These are phyloP conservation scores for Pelvicachromis taeniatus DNA, from an alignment of 2,113 vertebrate species.

Conservation along the genomic window DNA sequence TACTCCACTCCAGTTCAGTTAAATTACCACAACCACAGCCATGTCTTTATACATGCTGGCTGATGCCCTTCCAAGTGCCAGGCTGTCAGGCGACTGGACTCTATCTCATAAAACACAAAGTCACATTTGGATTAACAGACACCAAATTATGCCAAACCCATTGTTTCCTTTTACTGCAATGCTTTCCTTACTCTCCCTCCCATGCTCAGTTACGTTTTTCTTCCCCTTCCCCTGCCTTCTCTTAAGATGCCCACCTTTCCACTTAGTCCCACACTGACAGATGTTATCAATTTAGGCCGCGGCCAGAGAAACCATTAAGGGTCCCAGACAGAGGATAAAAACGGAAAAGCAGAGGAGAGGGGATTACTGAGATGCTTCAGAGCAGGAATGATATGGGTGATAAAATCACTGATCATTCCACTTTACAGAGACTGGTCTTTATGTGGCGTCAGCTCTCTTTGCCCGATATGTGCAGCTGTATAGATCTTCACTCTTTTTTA, in stretches of 20 bases:
- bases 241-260: constrained; percentile 26
- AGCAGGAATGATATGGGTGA: constrained; percentile 41
- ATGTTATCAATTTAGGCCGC: constrained; percentile 51
- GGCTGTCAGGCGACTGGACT: neutral
- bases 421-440: constrained; percentile 36
- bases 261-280: constrained; percentile 35
- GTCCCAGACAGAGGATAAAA: constrained; percentile 23
- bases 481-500: constrained; percentile 1
- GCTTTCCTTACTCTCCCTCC: neutral
- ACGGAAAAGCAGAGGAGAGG: neutral
- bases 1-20: neutral
- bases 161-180: neutral
- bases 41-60: neutral
- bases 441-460: constrained; percentile 29
- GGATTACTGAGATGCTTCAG: constrained; percentile 21
- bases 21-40: neutral
- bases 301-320: constrained; percentile 37
- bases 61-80: neutral
- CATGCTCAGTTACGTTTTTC: neutral
- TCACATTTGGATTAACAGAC: neutral
- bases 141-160: neutral
- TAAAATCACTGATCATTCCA: constrained; percentile 47
- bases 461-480: neutral
- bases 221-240: neutral
- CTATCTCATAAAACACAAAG: neutral